Base-by-base conservation (phyloP, 2,113 vertebrate genomes). In the Fregata magnificens region DNA sequence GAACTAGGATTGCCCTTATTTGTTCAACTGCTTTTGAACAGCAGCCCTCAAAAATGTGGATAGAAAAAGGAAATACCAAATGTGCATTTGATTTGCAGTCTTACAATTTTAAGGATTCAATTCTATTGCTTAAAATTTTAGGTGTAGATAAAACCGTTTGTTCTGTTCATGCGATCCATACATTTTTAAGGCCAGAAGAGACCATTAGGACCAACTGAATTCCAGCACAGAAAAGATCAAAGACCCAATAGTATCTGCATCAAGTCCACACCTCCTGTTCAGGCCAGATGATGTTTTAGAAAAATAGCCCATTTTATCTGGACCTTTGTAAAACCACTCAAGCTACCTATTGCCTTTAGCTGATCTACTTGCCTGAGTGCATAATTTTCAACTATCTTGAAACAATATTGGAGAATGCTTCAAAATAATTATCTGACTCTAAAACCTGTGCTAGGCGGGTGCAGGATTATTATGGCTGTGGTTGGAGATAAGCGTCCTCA, bases 1-100 rank as follows among this genome's bases (percentile, higher is more conserved):
- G 81, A 90, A 82, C 70, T 50, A 79, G 29, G 20, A 73, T 91
- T 95, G 86, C 62, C 94, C 94, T 93, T 97, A 91, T 93, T 97
- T 97, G 82, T 96, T 80, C 96, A 94, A 31, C 32, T 82, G 70
- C 21, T 90, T 96, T 83, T 89, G 32, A 94, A 50, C 70, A 91
- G 73, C 73, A 89, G 58, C 78, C 80, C 66, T 80, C 65, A 80
- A 77, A 95, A 95, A 67, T 56, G 40, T 59, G 45, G 50, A 6
- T 22, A 56, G 88, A 81, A 62, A 91, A 81, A 84, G 86, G 89
- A 95, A 93, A 95, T 94, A 47, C 66, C 89, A 93, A 76, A 29
- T 13, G 0, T 80, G 26, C 42, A 28, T 87, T 94, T 82, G 52
- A 62, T 66, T 87, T 89, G 26, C 53, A 50, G 0, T 70, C 66